phyloP scores from a whole-genome alignment of 2,113 vertebrate genomes.

The Emydura subglobosa region DNA sequence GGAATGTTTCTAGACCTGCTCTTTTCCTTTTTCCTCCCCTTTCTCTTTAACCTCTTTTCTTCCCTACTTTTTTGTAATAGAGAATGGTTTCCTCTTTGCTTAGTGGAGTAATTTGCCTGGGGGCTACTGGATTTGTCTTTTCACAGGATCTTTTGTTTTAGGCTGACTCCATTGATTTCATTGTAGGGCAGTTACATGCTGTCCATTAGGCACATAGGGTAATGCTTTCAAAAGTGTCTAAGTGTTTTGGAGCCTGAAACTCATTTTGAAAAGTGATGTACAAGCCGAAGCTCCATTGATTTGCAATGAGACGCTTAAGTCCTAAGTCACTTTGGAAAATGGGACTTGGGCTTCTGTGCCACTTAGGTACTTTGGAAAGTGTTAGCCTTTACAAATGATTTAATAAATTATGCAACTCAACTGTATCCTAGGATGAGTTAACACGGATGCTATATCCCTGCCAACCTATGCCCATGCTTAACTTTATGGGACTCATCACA shows the following conservation, averaged over 20 bases:
- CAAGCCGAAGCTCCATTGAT: no score
- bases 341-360: neutral
- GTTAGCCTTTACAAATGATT: neutral
- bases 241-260: neutral
- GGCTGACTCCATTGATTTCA: neutral
- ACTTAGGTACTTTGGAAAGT: neutral
- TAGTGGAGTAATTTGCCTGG: neutral
- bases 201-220: neutral
- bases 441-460: neutral
- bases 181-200: neutral
- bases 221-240: neutral
- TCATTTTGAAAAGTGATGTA: neutral
- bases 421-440: neutral
- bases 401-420: neutral
- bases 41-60: neutral
- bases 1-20: neutral
- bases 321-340: neutral
- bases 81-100: neutral
- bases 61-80: neutral
- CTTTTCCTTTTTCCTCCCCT: neutral
- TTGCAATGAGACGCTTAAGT: neutral
- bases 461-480: neutral
- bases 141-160: neutral
- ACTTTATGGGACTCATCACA: neutral
- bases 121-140: neutral